phyloP scores from a whole-genome alignment of 2,888 invertebrate genomes.

The Saturnia pavonia region DNA sequence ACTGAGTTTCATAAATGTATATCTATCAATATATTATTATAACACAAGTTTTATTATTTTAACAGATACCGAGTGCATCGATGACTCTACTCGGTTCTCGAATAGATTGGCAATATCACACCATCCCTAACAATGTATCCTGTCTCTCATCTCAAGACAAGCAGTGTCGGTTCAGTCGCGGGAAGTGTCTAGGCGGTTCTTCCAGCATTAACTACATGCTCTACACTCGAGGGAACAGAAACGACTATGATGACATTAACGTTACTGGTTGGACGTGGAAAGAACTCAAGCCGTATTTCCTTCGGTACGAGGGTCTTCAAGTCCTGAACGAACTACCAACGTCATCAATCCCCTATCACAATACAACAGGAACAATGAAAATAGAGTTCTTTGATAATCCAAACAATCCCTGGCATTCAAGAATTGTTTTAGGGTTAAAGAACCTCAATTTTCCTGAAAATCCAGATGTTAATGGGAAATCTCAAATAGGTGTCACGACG shows the following conservation, averaged over 20 bases:
- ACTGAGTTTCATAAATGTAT: too few species aligned
- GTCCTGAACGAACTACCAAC: conserved; percentile 42
- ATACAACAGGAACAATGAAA: conserved; percentile 51
- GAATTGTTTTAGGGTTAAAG: conserved; percentile 42
- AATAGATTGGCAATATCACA: conserved; percentile 56
- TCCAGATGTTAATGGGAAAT: conserved; percentile 52
- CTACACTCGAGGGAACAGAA: conserved; percentile 56
- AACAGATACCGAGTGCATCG: conserved; percentile 50
- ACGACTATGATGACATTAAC: conserved; percentile 49
- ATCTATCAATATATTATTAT: too few species aligned
- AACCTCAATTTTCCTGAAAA: conserved; percentile 50
- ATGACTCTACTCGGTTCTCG: conserved; percentile 41
- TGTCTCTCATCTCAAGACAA: conserved; percentile 46
- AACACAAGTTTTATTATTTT: not conserved
- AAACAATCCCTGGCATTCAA: conserved; percentile 52
- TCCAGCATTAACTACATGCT: conserved; percentile 65
- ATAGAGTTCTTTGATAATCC: conserved; percentile 49
- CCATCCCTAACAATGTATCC: conserved; percentile 54
- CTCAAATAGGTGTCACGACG: conserved; percentile 56
- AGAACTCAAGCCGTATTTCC: conserved; percentile 57
- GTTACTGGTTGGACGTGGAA: conserved; percentile 58
- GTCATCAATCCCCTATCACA: conserved; percentile 55
- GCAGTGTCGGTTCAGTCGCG: conserved; percentile 55
- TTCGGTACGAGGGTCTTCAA: conserved; percentile 56
- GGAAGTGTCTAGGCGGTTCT: conserved; percentile 64